Percentiles rank a stretch among this genome's conserved stretches.
Conservation (phyloP, 2,888 invertebrate genomes). For the Matsumyia berberina region DNA sequence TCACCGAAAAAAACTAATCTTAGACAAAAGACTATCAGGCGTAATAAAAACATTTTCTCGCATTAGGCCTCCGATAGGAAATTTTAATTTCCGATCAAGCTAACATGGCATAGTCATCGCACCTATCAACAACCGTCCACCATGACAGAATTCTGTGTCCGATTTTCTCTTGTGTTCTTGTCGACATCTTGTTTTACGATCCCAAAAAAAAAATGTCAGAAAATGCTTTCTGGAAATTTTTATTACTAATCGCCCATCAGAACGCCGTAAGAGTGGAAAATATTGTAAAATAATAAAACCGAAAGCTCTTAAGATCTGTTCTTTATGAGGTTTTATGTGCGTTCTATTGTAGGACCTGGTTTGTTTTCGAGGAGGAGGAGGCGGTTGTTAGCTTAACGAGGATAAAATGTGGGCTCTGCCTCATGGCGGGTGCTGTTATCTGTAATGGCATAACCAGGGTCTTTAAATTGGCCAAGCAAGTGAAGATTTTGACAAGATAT, state of each 20-base stretch:
- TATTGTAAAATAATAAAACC: slow-evolving; percentile 67
- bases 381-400: slow-evolving; percentile 4
- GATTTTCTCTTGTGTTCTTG: not conserved
- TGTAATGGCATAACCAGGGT: too few relatives aligned
- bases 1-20: slow-evolving; percentile 61
- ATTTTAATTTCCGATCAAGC: slow-evolving; percentile 21
- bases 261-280: slow-evolving; percentile 60
- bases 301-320: slow-evolving; percentile 58
- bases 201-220: slow-evolving; percentile 29
- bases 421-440: too few relatives aligned
- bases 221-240: slow-evolving; percentile 27
- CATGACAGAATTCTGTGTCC: too few relatives aligned
- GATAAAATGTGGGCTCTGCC: slow-evolving; percentile 9
- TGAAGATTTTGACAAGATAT: too few relatives aligned
- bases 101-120: slow-evolving; percentile 5
- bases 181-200: slow-evolving; percentile 35
- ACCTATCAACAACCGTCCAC: not conserved
- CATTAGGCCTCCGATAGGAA: slow-evolving; percentile 42
- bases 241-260: slow-evolving; percentile 50
- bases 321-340: slow-evolving; percentile 53
- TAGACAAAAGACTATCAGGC: slow-evolving; percentile 56
- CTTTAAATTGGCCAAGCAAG: too few relatives aligned
- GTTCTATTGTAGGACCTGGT: slow-evolving; percentile 49
- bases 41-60: slow-evolving; percentile 68
- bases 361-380: not conserved